Base-by-base conservation (phyloP, 2,888 invertebrate species). In the Petrolisthes manimaculis region DNA sequence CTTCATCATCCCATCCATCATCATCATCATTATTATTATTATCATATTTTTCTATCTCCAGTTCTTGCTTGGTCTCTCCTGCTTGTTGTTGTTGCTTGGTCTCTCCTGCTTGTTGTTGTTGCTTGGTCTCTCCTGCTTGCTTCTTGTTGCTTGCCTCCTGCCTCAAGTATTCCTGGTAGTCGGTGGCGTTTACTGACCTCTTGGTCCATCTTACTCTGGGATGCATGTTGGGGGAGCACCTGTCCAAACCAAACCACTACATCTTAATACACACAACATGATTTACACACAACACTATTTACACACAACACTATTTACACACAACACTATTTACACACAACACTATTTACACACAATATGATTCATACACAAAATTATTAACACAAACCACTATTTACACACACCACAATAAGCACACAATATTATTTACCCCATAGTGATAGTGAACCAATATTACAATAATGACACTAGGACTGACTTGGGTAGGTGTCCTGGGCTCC, bases 401-500 rank as follows among this genome's bases (percentile, higher is more conserved):
- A 37, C 37, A 37, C 2, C 37, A 37, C 37, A 1, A 37, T 37
- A 1, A 1, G 2, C 37, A 37, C 37, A 37, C 37, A 37, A 37
- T 37, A 37, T 2, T 37, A 37, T 37, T 37, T 1, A 37, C 37
- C 37, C 37, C 37, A 37, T 37, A 37, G 37, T 37, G 37, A 37
- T 37, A 37, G 37, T 37, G 37, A 37, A 37, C 37, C 0, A 37
- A 37, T 37, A 37, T 37, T 37, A 37, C 37, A 1, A 37, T 1
- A 37, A 37, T 37, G 37, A 37, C 37, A 1, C 0, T 37, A 37
- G n/a, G 51, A 5, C 74, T 92, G 91, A 92, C 92, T 91, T 91
- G 0, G 98, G 98, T 79, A 97, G 93, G 92, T 97, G 96, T 91
- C 95, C 95, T 0, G 99, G 99, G 91, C 97, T 97, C 99, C 99